Evolutionary conservation across 53 echinoderm and acorn worm species (phyloP).

Genomic region (Crossaster papposus): DNA sequence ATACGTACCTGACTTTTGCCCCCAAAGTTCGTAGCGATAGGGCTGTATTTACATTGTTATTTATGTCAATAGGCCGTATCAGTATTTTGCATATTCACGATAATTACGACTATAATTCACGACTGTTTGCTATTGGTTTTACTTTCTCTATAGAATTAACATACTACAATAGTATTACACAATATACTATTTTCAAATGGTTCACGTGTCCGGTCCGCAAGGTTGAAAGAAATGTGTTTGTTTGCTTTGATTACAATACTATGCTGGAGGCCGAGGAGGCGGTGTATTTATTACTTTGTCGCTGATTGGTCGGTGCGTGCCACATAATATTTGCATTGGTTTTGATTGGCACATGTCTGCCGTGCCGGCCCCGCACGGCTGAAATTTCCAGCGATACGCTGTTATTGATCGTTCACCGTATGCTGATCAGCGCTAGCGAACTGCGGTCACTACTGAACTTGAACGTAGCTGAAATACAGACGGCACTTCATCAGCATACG

Average conservation of each 20-base stretch:
- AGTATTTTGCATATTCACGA: no score
- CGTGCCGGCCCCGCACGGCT: not conserved
- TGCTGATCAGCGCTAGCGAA: not conserved
- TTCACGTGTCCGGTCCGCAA: no score
- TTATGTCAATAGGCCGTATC: no score
- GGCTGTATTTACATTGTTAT: not conserved
- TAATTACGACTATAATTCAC: no score
- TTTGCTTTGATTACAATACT: not conserved
- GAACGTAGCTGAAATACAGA: slow-evolving; percentile 22
- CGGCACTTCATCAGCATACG: not conserved
- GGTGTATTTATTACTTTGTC: not conserved
- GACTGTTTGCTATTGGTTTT: no score
- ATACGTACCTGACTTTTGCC: not conserved
- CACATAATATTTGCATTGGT: not conserved
- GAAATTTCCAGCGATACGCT: not conserved
- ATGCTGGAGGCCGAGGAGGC: not conserved
- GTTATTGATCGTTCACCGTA: not conserved
- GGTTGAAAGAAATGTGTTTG: not conserved
- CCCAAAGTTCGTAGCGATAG: not conserved
- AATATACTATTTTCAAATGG: no score
- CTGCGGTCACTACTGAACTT: not conserved
- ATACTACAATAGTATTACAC: no score
- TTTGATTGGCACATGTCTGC: not conserved
- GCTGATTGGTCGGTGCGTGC: slow-evolving; percentile 2
- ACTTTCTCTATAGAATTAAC: no score